Percentiles rank a stretch among this genome's conserved stretches.
Evolutionary conservation across 2,113 vertebrate genomes (phyloP).

Genomic region (Nyctereutes procyonoides): DNA sequence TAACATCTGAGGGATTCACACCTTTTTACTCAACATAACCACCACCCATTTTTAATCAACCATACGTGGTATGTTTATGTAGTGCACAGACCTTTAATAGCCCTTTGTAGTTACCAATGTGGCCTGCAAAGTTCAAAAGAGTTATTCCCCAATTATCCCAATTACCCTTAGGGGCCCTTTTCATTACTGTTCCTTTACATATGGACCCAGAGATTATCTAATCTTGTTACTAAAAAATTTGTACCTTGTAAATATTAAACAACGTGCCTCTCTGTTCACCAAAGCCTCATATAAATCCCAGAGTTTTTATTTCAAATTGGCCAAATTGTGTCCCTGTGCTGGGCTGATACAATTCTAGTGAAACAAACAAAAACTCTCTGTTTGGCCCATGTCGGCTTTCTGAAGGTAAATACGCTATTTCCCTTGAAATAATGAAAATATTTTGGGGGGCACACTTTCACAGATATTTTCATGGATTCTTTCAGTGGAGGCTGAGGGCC

Average conservation of each 20-base stretch:
- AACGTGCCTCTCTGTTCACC: not conserved
- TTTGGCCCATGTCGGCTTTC: not conserved
- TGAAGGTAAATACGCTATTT: slow-evolving; percentile 40
- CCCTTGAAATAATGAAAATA: slow-evolving; percentile 39
- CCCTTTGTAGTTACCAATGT: not conserved
- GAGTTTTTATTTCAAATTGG: not conserved
- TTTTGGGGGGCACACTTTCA: not conserved
- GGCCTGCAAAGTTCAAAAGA: not conserved
- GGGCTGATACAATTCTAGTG: not conserved
- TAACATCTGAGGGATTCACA: not conserved
- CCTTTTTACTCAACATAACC: not conserved
- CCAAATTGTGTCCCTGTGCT: not conserved
- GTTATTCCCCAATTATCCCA: not conserved
- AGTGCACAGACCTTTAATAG: not conserved
- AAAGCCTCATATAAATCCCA: not conserved
- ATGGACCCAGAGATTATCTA: not conserved
- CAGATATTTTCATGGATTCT: not conserved
- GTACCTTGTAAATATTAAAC: not conserved
- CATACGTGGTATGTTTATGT: not conserved
- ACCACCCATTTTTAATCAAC: not conserved
- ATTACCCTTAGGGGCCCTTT: not conserved
- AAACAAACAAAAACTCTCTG: not conserved
- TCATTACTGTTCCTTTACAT: not conserved
- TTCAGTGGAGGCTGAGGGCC: not conserved
- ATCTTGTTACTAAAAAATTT: not conserved